Evolutionary conservation across 2,113 vertebrate species (phyloP).

Genomic region (Balaenoptera acutorostrata): DNA sequence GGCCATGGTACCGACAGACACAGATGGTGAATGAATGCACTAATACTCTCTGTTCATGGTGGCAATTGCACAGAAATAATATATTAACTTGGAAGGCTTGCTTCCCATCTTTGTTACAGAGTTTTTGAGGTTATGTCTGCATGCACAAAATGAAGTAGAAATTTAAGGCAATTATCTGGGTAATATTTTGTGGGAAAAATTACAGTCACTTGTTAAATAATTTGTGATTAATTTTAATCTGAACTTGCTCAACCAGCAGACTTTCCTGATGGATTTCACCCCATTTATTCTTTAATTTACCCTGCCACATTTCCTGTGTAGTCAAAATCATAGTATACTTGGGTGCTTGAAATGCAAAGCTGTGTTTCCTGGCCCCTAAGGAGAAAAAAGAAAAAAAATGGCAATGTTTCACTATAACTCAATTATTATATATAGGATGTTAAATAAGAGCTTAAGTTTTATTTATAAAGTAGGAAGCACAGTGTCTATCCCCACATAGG

Average conservation of each 20-base stretch:
- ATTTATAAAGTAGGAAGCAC: background rate
- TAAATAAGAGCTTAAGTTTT: background rate
- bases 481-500: fast-evolving
- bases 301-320: background rate
- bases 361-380: background rate
- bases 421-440: background rate
- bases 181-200: background rate
- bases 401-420: background rate
- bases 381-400: background rate
- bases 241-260: background rate
- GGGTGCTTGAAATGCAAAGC: background rate
- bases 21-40: constrained; percentile 64
- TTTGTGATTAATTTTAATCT: background rate
- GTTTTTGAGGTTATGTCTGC: constrained; percentile 28
- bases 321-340: background rate
- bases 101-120: constrained; percentile 31
- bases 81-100: constrained; percentile 48
- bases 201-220: background rate
- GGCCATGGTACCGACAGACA: constrained; percentile 34
- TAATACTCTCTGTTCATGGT: constrained; percentile 45
- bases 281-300: background rate
- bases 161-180: constrained; percentile 14
- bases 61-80: constrained; percentile 53
- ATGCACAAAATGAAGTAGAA: constrained; percentile 1
- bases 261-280: background rate